phyloP scores from a whole-genome alignment of 1,140 invertebrate genomes.

The Bombyx mandarina region DNA sequence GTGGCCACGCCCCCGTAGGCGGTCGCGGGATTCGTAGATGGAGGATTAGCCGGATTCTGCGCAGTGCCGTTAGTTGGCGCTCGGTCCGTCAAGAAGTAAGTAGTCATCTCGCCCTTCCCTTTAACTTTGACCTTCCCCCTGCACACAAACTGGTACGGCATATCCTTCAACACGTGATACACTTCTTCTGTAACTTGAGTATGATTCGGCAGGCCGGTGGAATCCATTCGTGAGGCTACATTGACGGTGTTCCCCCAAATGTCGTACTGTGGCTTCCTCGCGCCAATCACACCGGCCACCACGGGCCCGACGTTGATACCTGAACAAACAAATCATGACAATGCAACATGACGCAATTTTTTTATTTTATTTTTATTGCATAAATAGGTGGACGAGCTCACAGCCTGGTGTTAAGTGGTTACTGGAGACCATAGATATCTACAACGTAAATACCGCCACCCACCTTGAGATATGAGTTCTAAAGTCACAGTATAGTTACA shows the following conservation, averaged over 20 bases:
- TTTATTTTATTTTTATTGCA: too few species aligned
- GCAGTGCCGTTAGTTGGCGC: slow-evolving; percentile 33
- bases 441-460: too few species aligned
- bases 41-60: slow-evolving; percentile 32
- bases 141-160: slow-evolving; percentile 85
- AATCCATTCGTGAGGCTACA: slow-evolving; percentile 92
- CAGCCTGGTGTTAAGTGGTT: too few species aligned
- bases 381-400: too few species aligned
- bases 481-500: too few species aligned
- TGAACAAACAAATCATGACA: slow-evolving; percentile 32
- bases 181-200: slow-evolving; percentile 91
- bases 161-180: slow-evolving; percentile 78
- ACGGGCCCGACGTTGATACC: slow-evolving; percentile 93
- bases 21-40: slow-evolving; percentile 53
- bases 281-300: slow-evolving; percentile 95
- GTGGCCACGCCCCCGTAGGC: slow-evolving; percentile 80
- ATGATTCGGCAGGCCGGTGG: slow-evolving; percentile 87
- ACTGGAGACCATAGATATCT: too few species aligned
- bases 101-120: slow-evolving; percentile 94
- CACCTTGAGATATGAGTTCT: too few species aligned
- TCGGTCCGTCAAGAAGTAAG: slow-evolving; percentile 87
- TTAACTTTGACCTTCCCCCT: slow-evolving; percentile 92
- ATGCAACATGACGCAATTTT: too few species aligned
- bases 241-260: slow-evolving; percentile 98
- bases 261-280: slow-evolving; percentile 94